A percentile compares a stretch with the other conserved stretches of the same genome.
Conservation (phyloP, 2,888 invertebrate species). For the Argyresthia albistria region DNA sequence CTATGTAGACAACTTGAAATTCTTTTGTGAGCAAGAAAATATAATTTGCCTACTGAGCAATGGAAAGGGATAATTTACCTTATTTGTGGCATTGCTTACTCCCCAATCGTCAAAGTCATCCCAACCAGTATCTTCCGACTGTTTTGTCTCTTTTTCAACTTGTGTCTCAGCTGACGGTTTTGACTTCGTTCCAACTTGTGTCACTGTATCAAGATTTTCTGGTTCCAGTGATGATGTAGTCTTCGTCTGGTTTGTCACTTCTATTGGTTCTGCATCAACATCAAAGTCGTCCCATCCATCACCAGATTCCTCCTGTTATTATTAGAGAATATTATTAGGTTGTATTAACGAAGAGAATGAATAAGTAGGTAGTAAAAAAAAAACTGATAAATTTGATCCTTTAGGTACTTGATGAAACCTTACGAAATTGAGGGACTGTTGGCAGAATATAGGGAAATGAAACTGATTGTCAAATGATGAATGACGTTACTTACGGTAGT, state of each 20-base stretch:
- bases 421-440: constrained; percentile 12
- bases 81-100: constrained; percentile 22
- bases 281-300: constrained; percentile 69
- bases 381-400: constrained; percentile 11
- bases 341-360: background rate
- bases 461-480: background rate
- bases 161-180: background rate
- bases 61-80: no score
- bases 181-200: background rate
- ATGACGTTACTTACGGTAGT: no score
- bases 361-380: background rate
- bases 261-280: constrained; percentile 34
- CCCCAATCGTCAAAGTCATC: constrained; percentile 68
- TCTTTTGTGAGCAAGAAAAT: no score
- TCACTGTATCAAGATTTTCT: background rate
- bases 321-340: background rate
- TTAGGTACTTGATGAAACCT: constrained; percentile 3
- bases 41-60: no score
- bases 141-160: constrained; percentile 7
- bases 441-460: constrained; percentile 9
- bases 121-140: constrained; percentile 52
- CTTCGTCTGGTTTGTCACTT: constrained; percentile 5
- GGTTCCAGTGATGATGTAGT: constrained; percentile 7
- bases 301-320: constrained; percentile 18
- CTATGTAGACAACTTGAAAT: no score